phyloP scores from a whole-genome alignment of 1,140 invertebrate species.

The Bombus sylvicola region DNA sequence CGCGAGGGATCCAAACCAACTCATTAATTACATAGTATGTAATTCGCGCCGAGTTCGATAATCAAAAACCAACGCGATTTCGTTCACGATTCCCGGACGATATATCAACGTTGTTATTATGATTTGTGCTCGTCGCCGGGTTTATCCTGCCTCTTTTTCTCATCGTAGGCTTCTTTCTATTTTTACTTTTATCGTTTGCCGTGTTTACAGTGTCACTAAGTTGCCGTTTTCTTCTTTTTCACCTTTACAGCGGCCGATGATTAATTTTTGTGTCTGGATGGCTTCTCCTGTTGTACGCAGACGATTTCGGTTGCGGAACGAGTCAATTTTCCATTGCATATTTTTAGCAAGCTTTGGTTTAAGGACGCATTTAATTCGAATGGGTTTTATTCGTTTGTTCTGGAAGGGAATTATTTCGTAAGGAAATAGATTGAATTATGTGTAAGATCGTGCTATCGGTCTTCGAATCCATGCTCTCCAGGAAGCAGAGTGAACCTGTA shows the following conservation, averaged over 20 bases:
- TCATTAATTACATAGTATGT: not conserved
- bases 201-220: slow-evolving; percentile 18
- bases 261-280: not conserved
- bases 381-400: not conserved
- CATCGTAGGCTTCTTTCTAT: slow-evolving; percentile 8
- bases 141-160: not conserved
- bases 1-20: not conserved
- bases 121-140: not conserved
- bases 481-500: not conserved
- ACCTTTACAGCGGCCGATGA: not conserved
- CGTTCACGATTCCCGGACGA: not conserved
- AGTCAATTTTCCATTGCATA: not conserved
- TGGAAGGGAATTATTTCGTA: not conserved
- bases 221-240: not conserved
- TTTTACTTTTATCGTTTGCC: slow-evolving; percentile 10
- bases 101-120: not conserved
- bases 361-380: not conserved
- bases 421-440: not conserved
- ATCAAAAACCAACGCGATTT: not conserved
- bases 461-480: not conserved
- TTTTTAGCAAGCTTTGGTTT: not conserved
- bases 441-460: not conserved
- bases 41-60: not conserved
- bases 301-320: not conserved
- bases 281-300: not conserved